Base-by-base conservation (phyloP, 53 echinoderm and acorn worm genomes). In the Pentamera pediparva region DNA sequence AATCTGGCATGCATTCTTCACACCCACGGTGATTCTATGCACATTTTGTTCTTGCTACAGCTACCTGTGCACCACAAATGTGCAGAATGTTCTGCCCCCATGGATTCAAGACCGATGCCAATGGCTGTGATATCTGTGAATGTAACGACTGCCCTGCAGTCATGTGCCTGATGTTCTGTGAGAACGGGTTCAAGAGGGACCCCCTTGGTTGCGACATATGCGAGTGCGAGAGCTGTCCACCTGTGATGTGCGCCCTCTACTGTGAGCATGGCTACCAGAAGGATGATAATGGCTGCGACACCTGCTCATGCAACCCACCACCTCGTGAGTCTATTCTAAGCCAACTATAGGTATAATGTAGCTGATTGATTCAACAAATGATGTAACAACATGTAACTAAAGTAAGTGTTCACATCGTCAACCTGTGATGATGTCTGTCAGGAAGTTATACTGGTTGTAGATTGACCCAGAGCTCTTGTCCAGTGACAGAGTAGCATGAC, bases 41-140 rank as follows among this genome's bases (percentile, higher is more conserved):
- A n/a, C n/a, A n/a, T 3, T 55, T 55, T 45, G 3, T 0, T 25
- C 22, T 26, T 2, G 5, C 11, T 45, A 6, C 51, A 70, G 71
- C 43, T 9, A 50, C 43, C 9, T 70, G 71, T 41, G 17, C 71
- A 0, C 71, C 43, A 50, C 31, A 76, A 2, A 61, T 53, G 61
- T 87, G 87, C 37, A 25, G 22, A 3, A 39, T 78, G 73, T 54
- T 78, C 83, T 87, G 87, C 45, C 58, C 35, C 29, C 62, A 71
- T 75, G 87, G 87, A 31, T 87, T 69, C 55, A 51, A 47, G 69
- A 78, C 63, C 29, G 80, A 75, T 43, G 32, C 24, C 18, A 73
- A 88, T 52, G 88, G 84, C 40, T 86, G 86, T 39, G 77, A 82
- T 18, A 77, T 57, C 28, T 85, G 86, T 39, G 35, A 58, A 15